A percentile compares a stretch with the other conserved stretches of the same genome.
Conservation (phyloP, 2,888 invertebrate species). For the Coelopa pilipes region DNA sequence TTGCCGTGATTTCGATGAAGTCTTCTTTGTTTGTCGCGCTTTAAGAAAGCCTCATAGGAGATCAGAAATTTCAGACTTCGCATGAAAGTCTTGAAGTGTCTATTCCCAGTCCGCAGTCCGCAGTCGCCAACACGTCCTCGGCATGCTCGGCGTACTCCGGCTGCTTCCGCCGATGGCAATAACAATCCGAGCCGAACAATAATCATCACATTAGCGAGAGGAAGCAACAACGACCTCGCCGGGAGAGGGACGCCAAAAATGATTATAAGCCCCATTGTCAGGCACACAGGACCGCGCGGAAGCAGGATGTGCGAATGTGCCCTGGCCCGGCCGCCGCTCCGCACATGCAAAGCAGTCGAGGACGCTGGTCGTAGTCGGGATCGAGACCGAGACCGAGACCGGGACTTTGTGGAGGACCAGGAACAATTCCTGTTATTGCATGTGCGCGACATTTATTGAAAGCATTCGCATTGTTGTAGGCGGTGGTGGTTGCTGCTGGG, state of each 20-base stretch:
- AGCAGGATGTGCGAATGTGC: conserved; percentile 20
- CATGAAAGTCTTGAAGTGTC: too few relatives aligned
- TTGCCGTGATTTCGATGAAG: too few relatives aligned
- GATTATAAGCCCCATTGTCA: conserved; percentile 25
- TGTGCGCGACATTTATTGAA: conserved; percentile 23
- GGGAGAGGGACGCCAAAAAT: background rate
- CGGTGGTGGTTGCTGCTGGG: background rate
- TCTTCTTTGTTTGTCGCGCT: too few relatives aligned
- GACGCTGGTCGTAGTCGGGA: background rate
- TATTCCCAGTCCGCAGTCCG: too few relatives aligned
- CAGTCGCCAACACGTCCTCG: too few relatives aligned
- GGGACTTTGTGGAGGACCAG: background rate
- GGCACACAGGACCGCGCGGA: conserved; percentile 18
- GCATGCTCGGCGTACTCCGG: too few relatives aligned
- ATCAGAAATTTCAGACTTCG: too few relatives aligned
- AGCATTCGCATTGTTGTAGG: conserved; percentile 12
- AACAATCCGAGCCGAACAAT: conserved; percentile 17
- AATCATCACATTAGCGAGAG: background rate
- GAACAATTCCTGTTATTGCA: conserved; percentile 19
- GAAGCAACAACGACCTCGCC: background rate
- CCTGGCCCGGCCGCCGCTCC: background rate
- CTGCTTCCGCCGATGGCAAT: background rate
- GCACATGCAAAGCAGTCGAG: conserved; percentile 21
- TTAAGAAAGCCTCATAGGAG: too few relatives aligned
- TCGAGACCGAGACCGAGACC: conserved; percentile 1